Evolutionary conservation across 2,888 invertebrate species (phyloP), one percentile per base, ranked within the genome.

Genomic region (Thymelicus acteon): DNA sequence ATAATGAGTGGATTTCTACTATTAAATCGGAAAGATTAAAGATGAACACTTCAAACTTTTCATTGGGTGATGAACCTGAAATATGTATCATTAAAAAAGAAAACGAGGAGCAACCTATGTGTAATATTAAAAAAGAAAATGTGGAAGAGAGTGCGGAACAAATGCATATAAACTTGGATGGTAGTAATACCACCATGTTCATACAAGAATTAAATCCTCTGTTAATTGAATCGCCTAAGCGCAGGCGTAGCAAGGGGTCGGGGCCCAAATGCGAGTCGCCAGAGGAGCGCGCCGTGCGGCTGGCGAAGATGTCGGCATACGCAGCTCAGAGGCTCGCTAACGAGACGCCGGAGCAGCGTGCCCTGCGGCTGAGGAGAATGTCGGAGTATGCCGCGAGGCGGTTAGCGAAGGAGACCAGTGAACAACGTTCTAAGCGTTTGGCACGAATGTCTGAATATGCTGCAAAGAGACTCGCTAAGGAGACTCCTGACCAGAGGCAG

Each of bases 371-470:
- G 0, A 87, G 83, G 72, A 87, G 92, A 24, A 94, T 94, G 93
- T 93, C 93, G 0, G 90, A 90, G 70, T 93, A 93, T 77, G 89
- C 93, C 10, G 92, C 93, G 0, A 88, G 84, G 71, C 80, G 93
- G 60, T 72, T 93, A 39, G 84, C 92, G 0, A 80, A 82, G 61
- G 93, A 94, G 77, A 87, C 90, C 0, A 81, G 82, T 24, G 91
- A 91, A 61, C 92, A 93, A 74, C 80, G 93, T 75, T 87, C 90
- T 4, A 83, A 78, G 65, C 86, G 93, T 82, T 0, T 83, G 92
- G 37, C 81, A 91, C 8, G 90, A 69, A 93, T 93, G 93, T 92
- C 93, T 47, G 91, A 90, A 8, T 93, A 93, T 82, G 90, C 93
- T 10, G 91, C 92, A 2, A 84, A 79, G 66, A 84, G 93, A 73